Evolutionary conservation across 2,113 vertebrate genomes (phyloP), one percentile per base, ranked within the genome.

Genomic region (Rhinogobius similis): DNA sequence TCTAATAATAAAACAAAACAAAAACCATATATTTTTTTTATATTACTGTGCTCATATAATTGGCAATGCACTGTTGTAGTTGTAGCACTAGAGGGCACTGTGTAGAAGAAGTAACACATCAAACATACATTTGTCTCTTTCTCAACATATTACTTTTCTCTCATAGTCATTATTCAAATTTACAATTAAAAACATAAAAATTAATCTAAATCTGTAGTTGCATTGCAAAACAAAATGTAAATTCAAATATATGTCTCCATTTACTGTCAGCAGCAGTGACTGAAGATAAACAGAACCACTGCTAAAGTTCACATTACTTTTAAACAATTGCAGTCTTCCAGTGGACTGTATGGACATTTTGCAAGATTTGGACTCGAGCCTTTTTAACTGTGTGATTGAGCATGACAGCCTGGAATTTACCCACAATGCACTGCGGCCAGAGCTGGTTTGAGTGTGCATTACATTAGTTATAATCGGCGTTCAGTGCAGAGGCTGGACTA

Each of bases 401-500:
- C 68, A 41, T 56, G 71, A 70, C 83, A 64, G 62, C n/a, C 64
- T 78, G 82, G 79, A 70, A 79, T 87, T 84, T 84, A 81, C 76
- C 76, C 82, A 78, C 20, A 77, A 46, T 68, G 1, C 80, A 76
- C 55, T 2, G 52, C 46, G 52, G 62, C 36, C 27, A n/a, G 65
- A 1, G 50, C 16, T 0, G 5, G 67, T 27, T 74, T 2, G 43
- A 67, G 71, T 27, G 38, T 46, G 59, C 52, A 62, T 74, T 68
- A 75, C 65, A 72, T 75, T 26, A 52, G 55, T 20, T 8, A 5
- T 70, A 59, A 65, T 24, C 53, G 63, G 68, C 77, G 75, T 69
- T 78, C 62, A 44, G 50, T 10, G 66, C 0, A 27, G 36, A 24
- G 38, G 50, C 67, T 55, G 73, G 43, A 26, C 29, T 55, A 69